phyloP scores from a whole-genome alignment of 2,888 invertebrate genomes.

The Pyrrhia umbra region DNA sequence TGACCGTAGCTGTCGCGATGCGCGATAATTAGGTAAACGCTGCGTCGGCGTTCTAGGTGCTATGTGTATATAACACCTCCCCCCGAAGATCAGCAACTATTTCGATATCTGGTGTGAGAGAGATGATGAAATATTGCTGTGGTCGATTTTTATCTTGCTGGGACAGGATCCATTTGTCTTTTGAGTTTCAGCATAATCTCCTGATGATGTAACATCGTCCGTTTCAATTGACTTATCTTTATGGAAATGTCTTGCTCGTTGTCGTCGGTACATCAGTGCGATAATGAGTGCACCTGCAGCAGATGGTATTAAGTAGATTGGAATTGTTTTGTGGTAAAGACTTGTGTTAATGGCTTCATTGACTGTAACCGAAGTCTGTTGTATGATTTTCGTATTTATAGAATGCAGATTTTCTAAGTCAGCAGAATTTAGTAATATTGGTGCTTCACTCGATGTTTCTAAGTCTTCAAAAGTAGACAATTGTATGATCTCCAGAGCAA shows the following conservation, averaged over 20 bases:
- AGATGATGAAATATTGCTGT: constrained; percentile 1
- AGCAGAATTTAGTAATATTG: too few relatives aligned
- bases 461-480: too few relatives aligned
- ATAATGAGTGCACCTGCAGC: constrained; percentile 8
- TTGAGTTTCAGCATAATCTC: too few relatives aligned
- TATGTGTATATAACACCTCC: neutral
- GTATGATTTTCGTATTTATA: too few relatives aligned
- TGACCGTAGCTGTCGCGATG: neutral
- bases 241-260: neutral
- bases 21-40: too few relatives aligned
- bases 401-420: too few relatives aligned
- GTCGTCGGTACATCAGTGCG: neutral
- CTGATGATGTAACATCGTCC: neutral
- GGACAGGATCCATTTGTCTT: too few relatives aligned
- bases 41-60: neutral
- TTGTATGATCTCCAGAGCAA: too few relatives aligned
- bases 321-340: constrained; percentile 5
- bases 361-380: too few relatives aligned
- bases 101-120: neutral
- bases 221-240: neutral
- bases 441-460: too few relatives aligned
- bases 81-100: constrained; percentile 4
- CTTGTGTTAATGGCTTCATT: too few relatives aligned
- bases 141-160: neutral
- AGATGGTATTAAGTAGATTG: neutral